Conservation (phyloP, 2,113 vertebrate species). For the Bufo bufo region DNA sequence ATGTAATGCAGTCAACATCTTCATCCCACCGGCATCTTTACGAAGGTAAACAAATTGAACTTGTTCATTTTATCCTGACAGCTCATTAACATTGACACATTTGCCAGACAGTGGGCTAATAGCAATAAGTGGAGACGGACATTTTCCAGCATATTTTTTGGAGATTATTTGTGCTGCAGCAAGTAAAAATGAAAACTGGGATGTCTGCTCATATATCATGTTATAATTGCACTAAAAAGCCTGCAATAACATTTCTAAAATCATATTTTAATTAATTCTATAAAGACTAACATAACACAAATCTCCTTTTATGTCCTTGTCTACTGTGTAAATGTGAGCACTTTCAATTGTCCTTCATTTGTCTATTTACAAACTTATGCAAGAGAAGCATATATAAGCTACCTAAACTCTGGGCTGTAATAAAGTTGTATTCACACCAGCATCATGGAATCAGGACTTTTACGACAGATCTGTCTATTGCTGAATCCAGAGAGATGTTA, state of each 20-base stretch:
- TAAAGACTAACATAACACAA: neutral
- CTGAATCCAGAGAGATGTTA: too few species aligned
- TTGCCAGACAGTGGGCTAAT: slow-evolving; percentile 44
- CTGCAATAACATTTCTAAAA: slow-evolving; percentile 6
- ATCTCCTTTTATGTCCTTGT: slow-evolving; percentile 1
- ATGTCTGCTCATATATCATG: slow-evolving; percentile 4
- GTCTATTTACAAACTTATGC: neutral
- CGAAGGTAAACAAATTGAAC: slow-evolving; percentile 45
- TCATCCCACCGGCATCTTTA: slow-evolving; percentile 45
- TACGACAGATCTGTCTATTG: too few species aligned
- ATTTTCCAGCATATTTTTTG: slow-evolving; percentile 22
- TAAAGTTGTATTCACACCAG: neutral
- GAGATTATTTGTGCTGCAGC: slow-evolving; percentile 6
- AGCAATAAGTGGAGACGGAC: slow-evolving; percentile 32
- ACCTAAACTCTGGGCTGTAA: neutral
- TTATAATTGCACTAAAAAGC: slow-evolving; percentile 7
- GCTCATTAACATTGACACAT: slow-evolving; percentile 50
- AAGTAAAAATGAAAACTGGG: neutral
- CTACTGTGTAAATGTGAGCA: neutral
- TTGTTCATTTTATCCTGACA: slow-evolving; percentile 42
- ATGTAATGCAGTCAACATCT: slow-evolving; percentile 36
- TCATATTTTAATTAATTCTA: slow-evolving; percentile 40
- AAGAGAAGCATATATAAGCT: neutral
- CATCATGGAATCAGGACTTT: neutral
- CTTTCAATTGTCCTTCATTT: slow-evolving; percentile 2